Percentiles rank a stretch among this genome's conserved stretches.
Evolutionary conservation across 2,113 vertebrate species (phyloP).

Genomic region (Rana temporaria): DNA sequence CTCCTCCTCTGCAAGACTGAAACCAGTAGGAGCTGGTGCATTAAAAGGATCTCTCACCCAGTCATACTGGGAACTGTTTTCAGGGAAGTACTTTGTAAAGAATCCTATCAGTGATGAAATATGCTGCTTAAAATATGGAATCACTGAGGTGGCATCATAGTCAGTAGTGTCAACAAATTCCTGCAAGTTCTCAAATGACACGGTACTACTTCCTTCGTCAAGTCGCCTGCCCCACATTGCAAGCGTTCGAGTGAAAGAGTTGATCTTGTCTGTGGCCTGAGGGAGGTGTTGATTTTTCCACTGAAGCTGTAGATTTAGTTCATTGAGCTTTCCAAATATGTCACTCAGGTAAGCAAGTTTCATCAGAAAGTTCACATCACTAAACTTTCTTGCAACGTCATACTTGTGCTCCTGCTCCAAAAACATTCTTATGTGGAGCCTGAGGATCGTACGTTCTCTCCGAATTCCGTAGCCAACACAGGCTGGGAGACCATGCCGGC

Average conservation of each 20-base stretch:
- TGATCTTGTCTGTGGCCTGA: background rate
- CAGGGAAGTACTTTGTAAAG: too few relatives aligned
- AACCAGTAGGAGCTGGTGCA: too few relatives aligned
- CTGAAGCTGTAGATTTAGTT: background rate
- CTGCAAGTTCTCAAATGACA: background rate
- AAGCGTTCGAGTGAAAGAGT: background rate
- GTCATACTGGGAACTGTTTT: background rate
- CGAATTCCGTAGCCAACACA: too few relatives aligned
- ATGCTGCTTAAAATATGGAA: constrained; percentile 1
- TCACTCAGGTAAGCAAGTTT: background rate
- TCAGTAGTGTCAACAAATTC: background rate
- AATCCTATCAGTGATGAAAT: constrained; percentile 1
- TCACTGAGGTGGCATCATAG: background rate
- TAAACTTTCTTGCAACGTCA: background rate
- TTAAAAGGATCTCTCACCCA: background rate
- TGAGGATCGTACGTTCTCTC: too few relatives aligned
- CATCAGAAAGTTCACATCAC: background rate
- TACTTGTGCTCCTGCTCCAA: background rate
- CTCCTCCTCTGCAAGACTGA: too few relatives aligned
- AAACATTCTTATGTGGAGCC: background rate
- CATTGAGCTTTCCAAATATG: constrained; percentile 1
- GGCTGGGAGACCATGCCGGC: too few relatives aligned
- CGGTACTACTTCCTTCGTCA: background rate
- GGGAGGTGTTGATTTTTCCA: background rate
- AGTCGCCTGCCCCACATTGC: background rate